Conservation (phyloP, 2,797 vertebrate genomes). For the Leucoraja ocellata region DNA sequence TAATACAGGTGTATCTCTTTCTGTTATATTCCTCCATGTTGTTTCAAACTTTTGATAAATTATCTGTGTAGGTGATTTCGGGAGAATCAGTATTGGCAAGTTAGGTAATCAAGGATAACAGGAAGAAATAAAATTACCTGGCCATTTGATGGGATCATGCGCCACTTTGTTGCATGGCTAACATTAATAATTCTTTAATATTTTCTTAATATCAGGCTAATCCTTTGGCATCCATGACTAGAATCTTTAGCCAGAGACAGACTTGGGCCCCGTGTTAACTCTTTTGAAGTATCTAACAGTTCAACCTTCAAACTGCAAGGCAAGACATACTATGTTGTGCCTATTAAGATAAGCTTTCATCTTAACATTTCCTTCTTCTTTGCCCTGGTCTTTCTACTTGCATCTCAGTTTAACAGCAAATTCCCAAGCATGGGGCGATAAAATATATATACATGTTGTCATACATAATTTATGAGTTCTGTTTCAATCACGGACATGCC, state of each 20-base stretch:
- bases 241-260: neutral
- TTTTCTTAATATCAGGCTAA: constrained; percentile 16
- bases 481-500: neutral
- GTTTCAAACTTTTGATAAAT: constrained; percentile 16
- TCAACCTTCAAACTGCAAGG: neutral
- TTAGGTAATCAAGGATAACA: neutral
- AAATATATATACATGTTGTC: neutral
- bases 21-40: neutral
- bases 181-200: neutral
- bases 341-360: neutral
- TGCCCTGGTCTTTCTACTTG: neutral
- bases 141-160: neutral
- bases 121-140: neutral
- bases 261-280: neutral
- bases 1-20: neutral
- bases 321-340: neutral
- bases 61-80: neutral
- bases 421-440: neutral
- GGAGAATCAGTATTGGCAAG: neutral
- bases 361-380: neutral
- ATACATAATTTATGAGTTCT: neutral
- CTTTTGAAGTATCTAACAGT: neutral
- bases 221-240: too few species aligned
- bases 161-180: neutral
- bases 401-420: neutral